A percentile compares a stretch with the other conserved stretches of the same genome.
Evolutionary conservation across 2,797 vertebrate species (phyloP).

Genomic region (Psittacula echo): DNA sequence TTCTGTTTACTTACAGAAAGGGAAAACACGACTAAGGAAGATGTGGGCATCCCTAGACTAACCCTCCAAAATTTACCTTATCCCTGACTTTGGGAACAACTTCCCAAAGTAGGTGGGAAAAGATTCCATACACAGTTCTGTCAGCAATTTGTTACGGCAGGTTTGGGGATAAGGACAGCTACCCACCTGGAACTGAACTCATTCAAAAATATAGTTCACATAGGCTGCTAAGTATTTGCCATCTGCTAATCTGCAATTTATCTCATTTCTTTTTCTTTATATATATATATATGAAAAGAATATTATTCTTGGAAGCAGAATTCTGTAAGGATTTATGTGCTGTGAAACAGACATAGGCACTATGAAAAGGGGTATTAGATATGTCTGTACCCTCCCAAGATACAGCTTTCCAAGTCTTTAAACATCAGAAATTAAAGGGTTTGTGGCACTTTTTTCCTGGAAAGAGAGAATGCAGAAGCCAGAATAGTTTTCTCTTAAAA

Average conservation of each 20-base stretch:
- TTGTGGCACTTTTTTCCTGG: background rate
- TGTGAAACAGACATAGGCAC: background rate
- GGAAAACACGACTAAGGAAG: background rate
- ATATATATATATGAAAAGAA: background rate
- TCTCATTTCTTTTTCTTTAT: slow-evolving; percentile 12
- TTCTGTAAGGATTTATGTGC: background rate
- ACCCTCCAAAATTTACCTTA: background rate
- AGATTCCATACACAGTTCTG: background rate
- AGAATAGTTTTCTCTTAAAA: slow-evolving; percentile 37
- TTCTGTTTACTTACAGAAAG: slow-evolving; percentile 26
- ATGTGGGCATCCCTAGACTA: background rate
- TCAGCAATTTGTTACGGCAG: slow-evolving; percentile 34
- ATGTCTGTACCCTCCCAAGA: background rate
- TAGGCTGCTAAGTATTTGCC: slow-evolving; percentile 30
- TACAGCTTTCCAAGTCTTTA: background rate
- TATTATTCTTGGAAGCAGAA: background rate
- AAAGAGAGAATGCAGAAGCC: background rate
- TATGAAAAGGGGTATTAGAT: background rate
- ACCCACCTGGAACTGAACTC: slow-evolving; percentile 18
- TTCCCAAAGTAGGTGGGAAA: slow-evolving; percentile 17
- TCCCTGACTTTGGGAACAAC: background rate
- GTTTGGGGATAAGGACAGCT: slow-evolving; percentile 29
- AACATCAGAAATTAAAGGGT: background rate
- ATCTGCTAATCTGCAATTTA: slow-evolving; percentile 44
- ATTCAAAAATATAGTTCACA: slow-evolving; percentile 27